A percentile compares a stretch with the other conserved stretches of the same genome.
phyloP scores from a whole-genome alignment of 2,888 invertebrate species.

The Quadroppia sp. region DNA sequence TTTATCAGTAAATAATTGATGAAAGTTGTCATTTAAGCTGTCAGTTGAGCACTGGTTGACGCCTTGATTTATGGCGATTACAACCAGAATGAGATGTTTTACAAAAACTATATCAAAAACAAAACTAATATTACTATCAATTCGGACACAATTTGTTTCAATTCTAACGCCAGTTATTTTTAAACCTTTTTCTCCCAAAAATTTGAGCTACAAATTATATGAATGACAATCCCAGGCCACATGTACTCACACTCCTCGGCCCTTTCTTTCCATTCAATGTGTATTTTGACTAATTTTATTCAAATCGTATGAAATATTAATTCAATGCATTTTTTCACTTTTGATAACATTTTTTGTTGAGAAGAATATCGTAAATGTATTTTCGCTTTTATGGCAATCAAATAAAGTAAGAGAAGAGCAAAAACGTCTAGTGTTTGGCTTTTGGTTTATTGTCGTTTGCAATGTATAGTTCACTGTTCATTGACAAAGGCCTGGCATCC shows the following conservation, averaged over 20 bases:
- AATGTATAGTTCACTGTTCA: neutral
- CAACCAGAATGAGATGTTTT: neutral
- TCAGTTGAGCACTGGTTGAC: conserved; percentile 22
- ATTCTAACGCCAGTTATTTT: neutral
- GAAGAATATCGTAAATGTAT: neutral
- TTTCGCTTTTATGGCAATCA: neutral
- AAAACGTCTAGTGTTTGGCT: conserved; percentile 17
- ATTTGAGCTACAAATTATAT: neutral
- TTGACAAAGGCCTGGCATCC: conserved; percentile 27
- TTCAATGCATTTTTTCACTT: too few relatives aligned
- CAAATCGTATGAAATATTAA: too few relatives aligned
- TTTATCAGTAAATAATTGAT: conserved; percentile 37
- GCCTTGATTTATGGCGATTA: conserved; percentile 28
- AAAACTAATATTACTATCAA: neutral
- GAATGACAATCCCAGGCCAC: neutral
- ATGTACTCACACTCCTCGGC: neutral
- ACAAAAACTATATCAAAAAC: neutral
- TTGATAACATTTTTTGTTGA: neutral
- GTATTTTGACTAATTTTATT: too few relatives aligned
- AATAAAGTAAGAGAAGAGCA: neutral
- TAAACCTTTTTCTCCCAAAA: neutral
- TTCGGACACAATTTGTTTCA: conserved; percentile 21
- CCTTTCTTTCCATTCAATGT: neutral
- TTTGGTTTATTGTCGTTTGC: conserved; percentile 16
- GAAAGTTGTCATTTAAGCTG: conserved; percentile 37